These are phyloP conservation scores for Pseudomyrmex concolor DNA, from an alignment of 1,140 invertebrate species.

Conservation along the genomic window DNA sequence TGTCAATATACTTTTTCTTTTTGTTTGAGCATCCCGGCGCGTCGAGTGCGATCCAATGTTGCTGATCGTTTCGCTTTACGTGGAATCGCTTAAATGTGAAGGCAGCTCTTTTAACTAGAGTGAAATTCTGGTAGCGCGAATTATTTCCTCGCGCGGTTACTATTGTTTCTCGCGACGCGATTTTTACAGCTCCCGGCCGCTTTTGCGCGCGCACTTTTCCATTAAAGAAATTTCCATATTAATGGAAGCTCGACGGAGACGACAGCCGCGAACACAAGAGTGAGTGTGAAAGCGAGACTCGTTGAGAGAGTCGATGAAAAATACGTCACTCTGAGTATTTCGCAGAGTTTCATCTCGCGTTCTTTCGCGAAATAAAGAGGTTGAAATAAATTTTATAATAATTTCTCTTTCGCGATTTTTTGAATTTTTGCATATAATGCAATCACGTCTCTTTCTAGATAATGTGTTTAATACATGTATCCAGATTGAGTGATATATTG, in stretches of 20 bases:
- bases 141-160: slow-evolving; percentile 55
- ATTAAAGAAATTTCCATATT: slow-evolving; percentile 80
- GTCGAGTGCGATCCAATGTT: not conserved
- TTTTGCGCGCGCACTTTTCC: slow-evolving; percentile 67
- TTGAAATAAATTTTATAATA: slow-evolving; percentile 25
- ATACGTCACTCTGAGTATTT: slow-evolving; percentile 26
- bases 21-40: slow-evolving; percentile 1
- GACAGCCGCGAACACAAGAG: not conserved
- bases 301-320: slow-evolving; percentile 38
- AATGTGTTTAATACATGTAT: no score
- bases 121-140: slow-evolving; percentile 34
- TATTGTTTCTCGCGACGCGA: slow-evolving; percentile 56
- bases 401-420: not conserved
- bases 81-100: slow-evolving; percentile 46
- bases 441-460: not conserved
- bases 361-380: not conserved
- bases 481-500: not conserved
- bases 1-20: slow-evolving; percentile 25
- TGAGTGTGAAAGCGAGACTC: not conserved
- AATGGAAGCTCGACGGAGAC: slow-evolving; percentile 68
- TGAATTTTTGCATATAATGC: not conserved
- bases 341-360: not conserved
- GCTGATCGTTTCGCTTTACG: slow-evolving; percentile 56
- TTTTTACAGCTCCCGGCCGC: slow-evolving; percentile 52
- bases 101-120: slow-evolving; percentile 6